These are phyloP conservation scores for Pogonocichla stellata DNA, from an alignment of 2,113 vertebrate species.

Conservation along the genomic window DNA sequence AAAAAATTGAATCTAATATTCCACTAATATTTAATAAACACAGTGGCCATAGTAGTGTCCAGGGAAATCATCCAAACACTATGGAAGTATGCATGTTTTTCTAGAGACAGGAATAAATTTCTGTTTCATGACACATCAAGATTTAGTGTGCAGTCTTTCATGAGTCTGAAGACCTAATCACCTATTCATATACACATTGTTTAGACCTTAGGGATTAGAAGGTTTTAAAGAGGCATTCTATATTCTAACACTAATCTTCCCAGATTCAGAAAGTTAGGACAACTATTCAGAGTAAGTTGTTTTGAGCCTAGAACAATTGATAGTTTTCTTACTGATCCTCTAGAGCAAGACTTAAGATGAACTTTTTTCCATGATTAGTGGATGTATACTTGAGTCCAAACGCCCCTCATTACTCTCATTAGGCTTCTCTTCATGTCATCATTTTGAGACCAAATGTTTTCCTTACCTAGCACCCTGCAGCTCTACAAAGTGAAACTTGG, in stretches of 20 bases:
- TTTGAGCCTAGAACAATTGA: not conserved
- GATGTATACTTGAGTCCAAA: not conserved
- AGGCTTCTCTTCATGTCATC: not conserved
- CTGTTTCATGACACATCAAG: not conserved
- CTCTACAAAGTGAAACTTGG: not conserved
- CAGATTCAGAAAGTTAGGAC: not conserved
- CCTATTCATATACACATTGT: not conserved
- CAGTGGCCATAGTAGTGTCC: not conserved
- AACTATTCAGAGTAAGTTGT: not conserved
- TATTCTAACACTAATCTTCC: not conserved
- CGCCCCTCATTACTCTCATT: not conserved
- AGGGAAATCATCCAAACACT: not conserved
- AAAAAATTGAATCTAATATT: not conserved
- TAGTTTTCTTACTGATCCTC: not conserved
- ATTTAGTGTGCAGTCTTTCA: not conserved
- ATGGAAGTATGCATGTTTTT: not conserved
- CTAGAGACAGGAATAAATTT: not conserved
- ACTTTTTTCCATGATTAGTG: not conserved
- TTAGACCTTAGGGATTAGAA: not conserved
- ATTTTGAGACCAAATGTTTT: not conserved
- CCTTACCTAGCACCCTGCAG: not conserved
- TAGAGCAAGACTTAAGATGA: not conserved
- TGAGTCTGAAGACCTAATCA: not conserved
- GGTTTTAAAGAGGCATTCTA: not conserved
- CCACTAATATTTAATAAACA: not conserved